Conservation (phyloP, 2,797 vertebrate genomes). For the Capromys pilorides region DNA sequence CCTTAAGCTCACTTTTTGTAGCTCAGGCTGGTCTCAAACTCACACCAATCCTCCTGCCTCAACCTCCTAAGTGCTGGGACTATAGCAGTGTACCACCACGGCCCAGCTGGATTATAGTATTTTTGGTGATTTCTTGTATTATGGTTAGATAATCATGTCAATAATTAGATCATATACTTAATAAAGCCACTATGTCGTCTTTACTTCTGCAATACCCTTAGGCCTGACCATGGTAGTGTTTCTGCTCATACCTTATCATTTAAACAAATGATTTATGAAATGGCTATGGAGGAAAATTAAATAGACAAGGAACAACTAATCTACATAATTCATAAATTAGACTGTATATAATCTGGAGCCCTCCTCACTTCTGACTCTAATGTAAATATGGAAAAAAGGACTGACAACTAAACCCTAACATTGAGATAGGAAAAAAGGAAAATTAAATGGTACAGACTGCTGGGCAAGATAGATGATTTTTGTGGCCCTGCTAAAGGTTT, state of each 20-base stretch:
- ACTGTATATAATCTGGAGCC: neutral
- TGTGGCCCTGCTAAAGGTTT: neutral
- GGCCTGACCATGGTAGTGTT: neutral
- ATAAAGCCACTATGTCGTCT: neutral
- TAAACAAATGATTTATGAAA: conserved; percentile 1
- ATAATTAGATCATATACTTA: conserved; percentile 1
- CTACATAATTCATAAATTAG: neutral
- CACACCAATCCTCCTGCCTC: no score
- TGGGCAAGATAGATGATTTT: rapidly evolving
- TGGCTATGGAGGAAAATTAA: neutral
- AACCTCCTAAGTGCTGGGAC: no score
- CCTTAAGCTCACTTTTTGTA: no score
- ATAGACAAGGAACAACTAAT: neutral
- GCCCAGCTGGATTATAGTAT: neutral
- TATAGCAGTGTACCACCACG: no score
- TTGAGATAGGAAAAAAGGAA: neutral
- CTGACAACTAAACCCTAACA: neutral
- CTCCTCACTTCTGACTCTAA: neutral
- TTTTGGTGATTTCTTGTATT: conserved; percentile 22
- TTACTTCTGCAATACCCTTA: neutral
- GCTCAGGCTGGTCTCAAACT: no score
- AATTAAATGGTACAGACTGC: neutral
- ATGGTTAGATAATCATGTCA: neutral
- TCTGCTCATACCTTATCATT: neutral
- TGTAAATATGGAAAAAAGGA: neutral